Evolutionary conservation across 1,140 invertebrate genomes (phyloP).

Genomic region (Cecropterus lyciades): DNA sequence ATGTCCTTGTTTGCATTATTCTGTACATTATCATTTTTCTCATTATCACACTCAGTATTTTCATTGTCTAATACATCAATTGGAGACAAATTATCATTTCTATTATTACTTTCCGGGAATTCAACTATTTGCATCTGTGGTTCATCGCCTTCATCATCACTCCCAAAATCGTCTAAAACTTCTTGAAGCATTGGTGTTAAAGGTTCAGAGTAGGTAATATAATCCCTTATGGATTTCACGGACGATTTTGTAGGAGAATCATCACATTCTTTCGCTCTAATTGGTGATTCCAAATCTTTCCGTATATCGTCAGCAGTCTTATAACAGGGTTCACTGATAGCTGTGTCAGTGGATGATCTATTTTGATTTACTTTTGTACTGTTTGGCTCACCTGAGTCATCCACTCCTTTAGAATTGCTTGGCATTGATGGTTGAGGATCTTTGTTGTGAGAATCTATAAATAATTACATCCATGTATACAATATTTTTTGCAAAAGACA

Average conservation of each 20-base stretch:
- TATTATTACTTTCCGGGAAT: slow-evolving; percentile 32
- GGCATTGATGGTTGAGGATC: slow-evolving; percentile 45
- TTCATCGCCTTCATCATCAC: slow-evolving; percentile 59
- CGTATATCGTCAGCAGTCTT: slow-evolving; percentile 62
- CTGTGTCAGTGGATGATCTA: slow-evolving; percentile 70
- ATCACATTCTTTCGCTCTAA: slow-evolving; percentile 36
- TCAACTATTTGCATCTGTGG: slow-evolving; percentile 58
- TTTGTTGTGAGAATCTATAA: slow-evolving; percentile 49
- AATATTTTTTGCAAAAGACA: no score
- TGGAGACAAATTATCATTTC: slow-evolving; percentile 13
- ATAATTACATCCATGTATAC: slow-evolving; percentile 4
- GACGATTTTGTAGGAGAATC: slow-evolving; percentile 28
- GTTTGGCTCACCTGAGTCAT: slow-evolving; percentile 61
- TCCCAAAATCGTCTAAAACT: slow-evolving; percentile 65
- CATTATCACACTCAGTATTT: slow-evolving; percentile 24
- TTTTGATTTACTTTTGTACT: slow-evolving; percentile 49
- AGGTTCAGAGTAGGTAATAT: slow-evolving; percentile 66
- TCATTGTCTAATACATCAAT: slow-evolving; percentile 38
- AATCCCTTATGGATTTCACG: slow-evolving; percentile 55
- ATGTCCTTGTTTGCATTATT: slow-evolving; percentile 23
- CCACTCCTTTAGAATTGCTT: slow-evolving; percentile 48
- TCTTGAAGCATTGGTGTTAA: slow-evolving; percentile 62
- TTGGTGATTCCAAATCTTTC: slow-evolving; percentile 53
- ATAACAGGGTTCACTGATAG: slow-evolving; percentile 64
- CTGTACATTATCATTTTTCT: slow-evolving; percentile 24